phyloP scores from a whole-genome alignment of 1,140 invertebrate genomes.

The Brachionus koreanus region DNA sequence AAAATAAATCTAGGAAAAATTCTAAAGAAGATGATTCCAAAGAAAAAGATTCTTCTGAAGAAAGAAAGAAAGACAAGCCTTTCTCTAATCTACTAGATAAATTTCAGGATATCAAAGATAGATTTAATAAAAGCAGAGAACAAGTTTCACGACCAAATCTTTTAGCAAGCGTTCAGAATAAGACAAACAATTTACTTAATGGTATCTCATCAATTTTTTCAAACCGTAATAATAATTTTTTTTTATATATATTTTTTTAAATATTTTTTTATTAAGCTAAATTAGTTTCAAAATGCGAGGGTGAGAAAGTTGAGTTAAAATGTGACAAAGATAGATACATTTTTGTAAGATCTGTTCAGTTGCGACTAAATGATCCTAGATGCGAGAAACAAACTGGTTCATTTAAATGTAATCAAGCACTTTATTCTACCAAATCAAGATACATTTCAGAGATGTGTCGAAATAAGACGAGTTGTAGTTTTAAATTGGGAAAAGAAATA shows the following conservation, averaged over 20 bases:
- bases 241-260: too few relatives aligned
- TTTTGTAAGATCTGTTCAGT: neutral
- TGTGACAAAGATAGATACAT: neutral
- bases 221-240: neutral
- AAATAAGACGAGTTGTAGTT: neutral
- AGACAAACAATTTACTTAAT: neutral
- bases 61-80: neutral
- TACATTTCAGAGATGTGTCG: neutral
- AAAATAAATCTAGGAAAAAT: too few relatives aligned
- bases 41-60: neutral
- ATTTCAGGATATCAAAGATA: neutral
- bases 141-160: neutral
- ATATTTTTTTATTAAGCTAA: neutral
- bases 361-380: neutral
- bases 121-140: neutral
- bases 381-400: neutral
- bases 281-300: neutral
- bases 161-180: neutral
- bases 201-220: neutral
- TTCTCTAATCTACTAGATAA: neutral
- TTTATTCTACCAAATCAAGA: neutral
- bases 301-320: neutral
- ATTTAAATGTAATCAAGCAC: neutral
- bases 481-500: neutral
- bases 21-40: too few relatives aligned